Conservation (phyloP, 1,140 invertebrate genomes). For the Littorina saxatilis region DNA sequence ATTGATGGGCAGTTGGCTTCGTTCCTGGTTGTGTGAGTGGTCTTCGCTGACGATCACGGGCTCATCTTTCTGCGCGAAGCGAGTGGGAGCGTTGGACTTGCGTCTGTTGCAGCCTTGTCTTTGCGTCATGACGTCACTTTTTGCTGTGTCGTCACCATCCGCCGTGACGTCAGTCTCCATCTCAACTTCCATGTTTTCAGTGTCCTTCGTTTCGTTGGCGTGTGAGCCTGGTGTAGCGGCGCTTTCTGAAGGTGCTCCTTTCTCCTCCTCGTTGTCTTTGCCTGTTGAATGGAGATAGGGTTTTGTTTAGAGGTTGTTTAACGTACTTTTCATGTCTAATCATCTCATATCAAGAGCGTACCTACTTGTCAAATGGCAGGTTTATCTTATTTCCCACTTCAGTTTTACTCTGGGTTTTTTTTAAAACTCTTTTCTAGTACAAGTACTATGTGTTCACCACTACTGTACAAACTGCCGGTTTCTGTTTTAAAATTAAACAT, state of each 20-base stretch:
- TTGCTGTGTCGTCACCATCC: constrained; percentile 42
- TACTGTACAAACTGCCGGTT: no score
- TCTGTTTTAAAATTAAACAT: no score
- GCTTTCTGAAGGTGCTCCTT: neutral
- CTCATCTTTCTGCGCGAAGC: constrained; percentile 80
- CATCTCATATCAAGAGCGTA: no score
- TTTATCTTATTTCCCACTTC: no score
- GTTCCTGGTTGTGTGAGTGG: constrained; percentile 64
- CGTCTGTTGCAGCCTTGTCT: constrained; percentile 82
- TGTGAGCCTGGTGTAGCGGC: neutral
- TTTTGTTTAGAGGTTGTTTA: no score
- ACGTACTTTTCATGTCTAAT: no score
- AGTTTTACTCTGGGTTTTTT: no score
- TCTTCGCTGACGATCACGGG: constrained; percentile 63
- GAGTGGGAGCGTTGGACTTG: constrained; percentile 93
- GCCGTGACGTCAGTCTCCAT: constrained; percentile 76
- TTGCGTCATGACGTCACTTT: constrained; percentile 64
- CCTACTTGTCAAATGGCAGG: no score
- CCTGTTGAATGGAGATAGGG: neutral
- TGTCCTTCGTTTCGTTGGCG: constrained; percentile 17
- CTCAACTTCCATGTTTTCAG: constrained; percentile 38
- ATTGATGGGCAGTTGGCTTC: neutral
- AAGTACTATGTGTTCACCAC: no score
- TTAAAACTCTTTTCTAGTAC: no score
- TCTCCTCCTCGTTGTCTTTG: constrained; percentile 3